Evolutionary conservation across 2,888 invertebrate species (phyloP), one percentile per base, ranked within the genome.

Genomic region (Callyntrura sp.): DNA sequence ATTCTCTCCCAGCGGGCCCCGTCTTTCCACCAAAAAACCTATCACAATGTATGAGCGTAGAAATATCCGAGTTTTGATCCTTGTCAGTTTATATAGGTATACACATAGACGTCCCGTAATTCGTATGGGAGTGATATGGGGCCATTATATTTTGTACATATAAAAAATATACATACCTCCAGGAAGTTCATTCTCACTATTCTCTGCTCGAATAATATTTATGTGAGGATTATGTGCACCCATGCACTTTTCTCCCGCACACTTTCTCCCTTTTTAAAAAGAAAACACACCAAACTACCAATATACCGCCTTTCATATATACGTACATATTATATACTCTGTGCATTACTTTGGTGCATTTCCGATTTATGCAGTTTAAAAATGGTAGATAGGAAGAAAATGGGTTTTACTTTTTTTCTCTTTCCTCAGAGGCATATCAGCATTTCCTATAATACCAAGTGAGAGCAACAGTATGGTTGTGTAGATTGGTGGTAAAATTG

Each of bases 181-280:
- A 48, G 25, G 85, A 85, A 57, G 85, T 70, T 25, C 14, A 68
- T 70, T 73, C 73, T 12, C 83, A 43, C 65, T 12, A 23, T 17
- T 43, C 17, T 70, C 0, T 43, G 45, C 45, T 84, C 70, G 11
- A 25, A 65, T 43, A 70, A 78, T 85, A 60, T 73, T 73, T 60
- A 85, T 57, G 76, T 28, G 23, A 76, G 65, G 85, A 35, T 78
- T 85, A 78, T 62, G 23, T 73, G 84, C 84, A 85, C 57, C 73
- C 48, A 62, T 85, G 85, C 85, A 85, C 78, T 85, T 78, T 62
- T 55, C 23, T 60, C 65, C 65, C 12, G n/a, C 43, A n/a, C 17
- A 43, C 68, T 68, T 83, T 73, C 43, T 55, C 51, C 3, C 14
- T 70, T 43, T 43, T 5, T n/a, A 43, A n/a, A 70, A 23, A 17